phyloP scores from a whole-genome alignment of 2,888 invertebrate species.

The Dilophus febrilis region DNA sequence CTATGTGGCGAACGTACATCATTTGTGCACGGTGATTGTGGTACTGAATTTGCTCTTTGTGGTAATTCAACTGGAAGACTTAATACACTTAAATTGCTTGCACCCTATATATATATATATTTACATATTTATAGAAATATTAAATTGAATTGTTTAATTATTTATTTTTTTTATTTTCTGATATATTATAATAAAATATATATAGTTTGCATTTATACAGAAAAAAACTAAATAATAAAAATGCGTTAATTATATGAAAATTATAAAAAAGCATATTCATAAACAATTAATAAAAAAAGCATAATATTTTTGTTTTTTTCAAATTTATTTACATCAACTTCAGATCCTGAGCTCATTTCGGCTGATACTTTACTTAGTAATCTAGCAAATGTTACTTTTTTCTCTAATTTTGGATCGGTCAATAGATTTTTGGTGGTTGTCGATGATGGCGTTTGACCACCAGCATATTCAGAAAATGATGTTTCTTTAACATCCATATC shows the following conservation, averaged over 20 bases:
- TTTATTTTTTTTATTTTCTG: no score
- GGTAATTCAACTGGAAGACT: slow-evolving; percentile 23
- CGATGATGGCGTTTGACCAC: slow-evolving; percentile 28
- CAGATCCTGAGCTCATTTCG: slow-evolving; percentile 61
- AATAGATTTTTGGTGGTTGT: slow-evolving; percentile 38
- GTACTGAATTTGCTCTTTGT: slow-evolving; percentile 32
- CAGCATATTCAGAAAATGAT: slow-evolving; percentile 31
- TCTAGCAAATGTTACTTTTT: slow-evolving; percentile 62
- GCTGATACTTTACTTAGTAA: slow-evolving; percentile 56
- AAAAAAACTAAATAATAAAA: not conserved
- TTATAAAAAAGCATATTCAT: not conserved
- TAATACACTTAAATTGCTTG: slow-evolving; percentile 21
- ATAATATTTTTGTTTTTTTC: not conserved
- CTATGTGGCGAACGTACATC: slow-evolving; percentile 45
- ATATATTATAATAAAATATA: no score
- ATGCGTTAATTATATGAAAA: not conserved
- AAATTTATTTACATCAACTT: slow-evolving; percentile 35
- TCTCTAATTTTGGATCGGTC: slow-evolving; percentile 52
- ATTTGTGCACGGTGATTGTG: slow-evolving; percentile 46
- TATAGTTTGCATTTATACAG: no score
- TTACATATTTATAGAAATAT: slow-evolving; percentile 2
- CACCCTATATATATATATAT: slow-evolving; percentile 13
- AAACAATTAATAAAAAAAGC: not conserved
- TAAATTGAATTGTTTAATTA: not conserved
- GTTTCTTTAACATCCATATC: slow-evolving; percentile 39